Base-by-base conservation (phyloP, 2,113 vertebrate species). In the Terrapene triunguis region DNA sequence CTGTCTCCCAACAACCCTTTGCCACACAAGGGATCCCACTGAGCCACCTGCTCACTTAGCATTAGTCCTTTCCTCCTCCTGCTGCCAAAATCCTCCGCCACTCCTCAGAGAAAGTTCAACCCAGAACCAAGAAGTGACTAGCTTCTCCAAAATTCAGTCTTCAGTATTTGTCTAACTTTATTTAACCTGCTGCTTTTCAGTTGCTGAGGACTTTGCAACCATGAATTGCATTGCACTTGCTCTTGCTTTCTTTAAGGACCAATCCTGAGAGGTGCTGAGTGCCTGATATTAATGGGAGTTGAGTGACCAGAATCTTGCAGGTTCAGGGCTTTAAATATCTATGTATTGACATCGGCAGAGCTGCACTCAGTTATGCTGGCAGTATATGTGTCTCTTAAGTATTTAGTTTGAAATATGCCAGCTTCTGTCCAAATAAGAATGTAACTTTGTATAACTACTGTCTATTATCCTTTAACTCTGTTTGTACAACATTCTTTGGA, bases 401-500 rank as follows among this genome's bases (percentile, higher is more conserved):
- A 85, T 82, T 25, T 5, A 57, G 12, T 92, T 95, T 92, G 74
- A 95, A 91, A 94, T 90, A 47, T 81, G 74, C 42, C 42, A 25
- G 3, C 69, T 96, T 93, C 89, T 5, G 1, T 32, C 21, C 42
- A 78, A 14, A 78, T 78, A 47, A 47, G 42, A 24, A 78, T 47
- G 74, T 47, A 78, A 78, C 65, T 72, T 38, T 21, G 65, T 72
- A 38, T 38, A 72, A 72, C n/a, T 22, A 38, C n/a, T 38, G 65
- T 38, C 65, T 72, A 38, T 72, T 72, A 72, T 57, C 38, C 82
- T 96, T 96, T 80, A 90, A 55, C 69, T 95, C 47, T 65, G 57
- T 94, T 94, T 95, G 93, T 92, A 57, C 29, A 92, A 86, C 94
- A 93, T 82, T 51, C 82, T 86, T 89, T 95, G 53, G 81, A 95